A percentile compares a stretch with the other conserved stretches of the same genome.
Evolutionary conservation across 23 tunicate species (phyloP).

Genomic region (Botrylloides violaceus): DNA sequence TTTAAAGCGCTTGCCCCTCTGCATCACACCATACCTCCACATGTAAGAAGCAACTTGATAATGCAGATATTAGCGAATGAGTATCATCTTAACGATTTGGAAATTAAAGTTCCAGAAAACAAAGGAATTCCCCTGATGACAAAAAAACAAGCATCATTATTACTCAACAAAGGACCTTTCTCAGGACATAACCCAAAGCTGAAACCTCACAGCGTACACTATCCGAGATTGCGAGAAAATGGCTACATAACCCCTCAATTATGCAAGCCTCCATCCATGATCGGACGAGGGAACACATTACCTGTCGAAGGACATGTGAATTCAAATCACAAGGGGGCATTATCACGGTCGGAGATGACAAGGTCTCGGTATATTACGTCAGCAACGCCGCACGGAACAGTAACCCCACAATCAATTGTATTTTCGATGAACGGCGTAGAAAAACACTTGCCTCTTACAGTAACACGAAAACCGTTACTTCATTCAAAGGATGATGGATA

Average conservation of each 20-base stretch:
- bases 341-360: background rate
- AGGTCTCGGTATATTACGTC: background rate
- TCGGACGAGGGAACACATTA: constrained; percentile 33
- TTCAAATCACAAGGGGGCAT: background rate
- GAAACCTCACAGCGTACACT: background rate
- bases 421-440: constrained; percentile 9
- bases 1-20: background rate
- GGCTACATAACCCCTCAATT: constrained; percentile 59
- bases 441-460: constrained; percentile 12
- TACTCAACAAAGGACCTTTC: background rate
- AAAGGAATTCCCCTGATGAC: background rate
- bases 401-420: background rate
- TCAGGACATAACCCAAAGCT: background rate
- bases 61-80: constrained; percentile 9
- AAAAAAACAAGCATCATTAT: constrained; percentile 8
- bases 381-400: background rate
- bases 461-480: constrained; percentile 19
- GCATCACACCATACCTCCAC: constrained; percentile 5
- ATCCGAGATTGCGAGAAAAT: background rate
- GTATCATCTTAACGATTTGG: background rate
- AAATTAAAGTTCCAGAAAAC: background rate
- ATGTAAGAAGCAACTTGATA: background rate
- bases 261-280: constrained; percentile 50
- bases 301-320: background rate
- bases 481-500: constrained; percentile 5